Conservation (phyloP, 2,113 vertebrate species). For the Herpailurus yagouaroundi region DNA sequence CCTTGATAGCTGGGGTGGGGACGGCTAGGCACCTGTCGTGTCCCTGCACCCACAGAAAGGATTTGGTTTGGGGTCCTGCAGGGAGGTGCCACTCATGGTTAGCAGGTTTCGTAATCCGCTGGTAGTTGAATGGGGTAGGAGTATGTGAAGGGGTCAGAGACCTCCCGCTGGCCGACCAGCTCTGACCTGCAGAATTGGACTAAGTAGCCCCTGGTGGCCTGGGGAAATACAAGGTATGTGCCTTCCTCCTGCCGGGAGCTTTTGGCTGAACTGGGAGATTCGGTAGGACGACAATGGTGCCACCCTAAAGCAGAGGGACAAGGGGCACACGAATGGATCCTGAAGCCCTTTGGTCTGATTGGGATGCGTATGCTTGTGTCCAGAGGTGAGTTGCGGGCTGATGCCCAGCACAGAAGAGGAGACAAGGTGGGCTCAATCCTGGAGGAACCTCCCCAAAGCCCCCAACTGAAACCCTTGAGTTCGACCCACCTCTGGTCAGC, state of each 20-base stretch:
- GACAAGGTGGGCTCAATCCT: background rate
- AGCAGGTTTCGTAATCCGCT: background rate
- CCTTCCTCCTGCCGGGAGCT: background rate
- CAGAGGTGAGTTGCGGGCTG: background rate
- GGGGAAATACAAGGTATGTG: background rate
- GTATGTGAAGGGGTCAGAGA: background rate
- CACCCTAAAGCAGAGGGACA: background rate
- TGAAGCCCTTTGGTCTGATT: background rate
- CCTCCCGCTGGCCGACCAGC: background rate
- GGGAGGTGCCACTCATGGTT: background rate
- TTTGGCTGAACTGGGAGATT: background rate
- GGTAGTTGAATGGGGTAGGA: background rate
- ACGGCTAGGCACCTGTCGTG: background rate
- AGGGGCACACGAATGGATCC: accelerated
- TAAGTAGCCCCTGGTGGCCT: accelerated
- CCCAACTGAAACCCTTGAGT: background rate
- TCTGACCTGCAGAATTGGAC: background rate
- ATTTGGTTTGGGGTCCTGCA: background rate
- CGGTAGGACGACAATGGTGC: background rate
- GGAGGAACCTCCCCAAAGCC: accelerated
- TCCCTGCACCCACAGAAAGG: background rate
- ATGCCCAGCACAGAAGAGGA: no score
- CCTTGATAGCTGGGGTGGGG: background rate
- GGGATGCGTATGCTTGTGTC: accelerated
- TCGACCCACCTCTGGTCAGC: background rate